phyloP scores from a whole-genome alignment of 2,113 vertebrate species.

The Smithornis capensis region DNA sequence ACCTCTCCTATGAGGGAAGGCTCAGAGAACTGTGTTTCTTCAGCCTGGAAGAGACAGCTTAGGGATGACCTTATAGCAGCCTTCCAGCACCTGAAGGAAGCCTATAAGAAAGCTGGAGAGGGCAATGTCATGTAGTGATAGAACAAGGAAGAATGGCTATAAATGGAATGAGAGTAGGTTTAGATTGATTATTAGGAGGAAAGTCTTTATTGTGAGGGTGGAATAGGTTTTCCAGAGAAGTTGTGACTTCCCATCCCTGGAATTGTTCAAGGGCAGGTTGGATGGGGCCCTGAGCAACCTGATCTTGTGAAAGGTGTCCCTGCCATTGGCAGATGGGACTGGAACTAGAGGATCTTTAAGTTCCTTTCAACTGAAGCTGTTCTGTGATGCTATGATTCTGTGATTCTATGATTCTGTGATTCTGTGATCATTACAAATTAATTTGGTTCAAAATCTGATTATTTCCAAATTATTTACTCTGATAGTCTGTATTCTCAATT shows the following conservation, averaged over 20 bases:
- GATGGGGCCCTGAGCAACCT: not conserved
- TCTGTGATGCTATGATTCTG: not conserved
- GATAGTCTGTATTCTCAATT: not conserved
- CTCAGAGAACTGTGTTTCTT: not conserved
- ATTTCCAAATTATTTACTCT: not conserved
- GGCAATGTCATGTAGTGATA: not conserved
- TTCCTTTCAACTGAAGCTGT: not conserved
- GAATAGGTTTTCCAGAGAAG: not conserved
- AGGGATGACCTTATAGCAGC: not conserved
- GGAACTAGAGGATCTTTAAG: not conserved
- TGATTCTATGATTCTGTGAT: not conserved
- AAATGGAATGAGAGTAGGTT: not conserved
- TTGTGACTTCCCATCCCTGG: not conserved
- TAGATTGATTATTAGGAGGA: not conserved
- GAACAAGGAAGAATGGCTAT: not conserved
- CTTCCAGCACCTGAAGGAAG: not conserved
- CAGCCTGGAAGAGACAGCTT: not conserved
- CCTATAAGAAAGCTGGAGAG: not conserved
- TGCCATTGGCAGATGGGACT: not conserved
- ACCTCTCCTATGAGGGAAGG: not conserved
- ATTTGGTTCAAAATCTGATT: not conserved
- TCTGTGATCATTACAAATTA: not conserved
- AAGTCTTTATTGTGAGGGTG: not conserved
- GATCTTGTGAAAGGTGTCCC: not conserved
- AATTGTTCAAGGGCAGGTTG: not conserved